A percentile compares a stretch with the other conserved stretches of the same genome.
Conservation (phyloP, 2,113 vertebrate genomes). For the Neofelis nebulosa region DNA sequence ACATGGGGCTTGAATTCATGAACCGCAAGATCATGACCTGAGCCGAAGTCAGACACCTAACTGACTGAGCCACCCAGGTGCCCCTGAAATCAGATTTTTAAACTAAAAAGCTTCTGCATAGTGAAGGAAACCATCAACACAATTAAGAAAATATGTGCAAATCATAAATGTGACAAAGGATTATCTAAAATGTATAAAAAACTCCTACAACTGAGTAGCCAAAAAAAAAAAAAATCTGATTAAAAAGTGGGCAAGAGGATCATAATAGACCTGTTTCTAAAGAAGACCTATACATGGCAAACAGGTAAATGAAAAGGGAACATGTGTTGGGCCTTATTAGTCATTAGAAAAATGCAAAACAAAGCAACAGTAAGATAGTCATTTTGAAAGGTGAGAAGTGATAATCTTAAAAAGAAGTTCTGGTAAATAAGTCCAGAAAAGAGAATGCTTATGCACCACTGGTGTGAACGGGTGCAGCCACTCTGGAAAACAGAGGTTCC, state of each 20-base stretch:
- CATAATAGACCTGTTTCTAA: not conserved
- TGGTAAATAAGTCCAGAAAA: not conserved
- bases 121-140: not conserved
- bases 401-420: not conserved
- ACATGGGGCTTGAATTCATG: no score
- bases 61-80: no score
- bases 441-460: not conserved
- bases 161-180: not conserved
- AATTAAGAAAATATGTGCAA: not conserved
- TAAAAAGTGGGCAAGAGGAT: not conserved
- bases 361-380: not conserved
- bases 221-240: not conserved
- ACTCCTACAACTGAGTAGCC: not conserved
- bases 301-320: not conserved
- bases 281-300: not conserved
- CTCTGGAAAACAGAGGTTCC: not conserved
- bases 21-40: no score
- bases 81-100: no score
- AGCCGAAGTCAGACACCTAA: no score
- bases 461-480: not conserved
- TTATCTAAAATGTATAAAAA: not conserved
- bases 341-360: not conserved
- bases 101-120: not conserved
- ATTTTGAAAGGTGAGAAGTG: no score
- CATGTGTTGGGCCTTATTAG: not conserved